phyloP scores from a whole-genome alignment of 1,140 invertebrate genomes.

The Oedothorax gibbosus region DNA sequence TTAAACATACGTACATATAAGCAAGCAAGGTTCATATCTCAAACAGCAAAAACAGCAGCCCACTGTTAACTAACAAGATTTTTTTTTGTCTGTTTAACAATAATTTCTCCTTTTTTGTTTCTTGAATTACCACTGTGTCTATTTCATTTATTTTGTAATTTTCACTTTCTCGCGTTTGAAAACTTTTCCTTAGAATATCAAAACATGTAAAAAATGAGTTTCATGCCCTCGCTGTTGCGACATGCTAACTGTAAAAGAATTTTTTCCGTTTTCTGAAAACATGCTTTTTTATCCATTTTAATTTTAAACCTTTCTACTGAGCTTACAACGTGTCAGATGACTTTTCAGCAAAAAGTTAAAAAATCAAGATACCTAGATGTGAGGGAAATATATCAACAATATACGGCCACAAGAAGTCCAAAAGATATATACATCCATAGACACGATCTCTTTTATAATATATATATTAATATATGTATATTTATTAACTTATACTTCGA shows the following conservation, averaged over 20 bases:
- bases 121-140: slow-evolving; percentile 20
- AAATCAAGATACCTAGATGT: slow-evolving; percentile 44
- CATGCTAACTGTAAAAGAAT: slow-evolving; percentile 52
- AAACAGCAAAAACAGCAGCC: slow-evolving; percentile 57
- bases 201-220: slow-evolving; percentile 59
- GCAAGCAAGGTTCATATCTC: slow-evolving; percentile 56
- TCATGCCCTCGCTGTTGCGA: slow-evolving; percentile 37
- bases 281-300: slow-evolving; percentile 15
- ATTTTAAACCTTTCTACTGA: slow-evolving; percentile 32
- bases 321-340: slow-evolving; percentile 38
- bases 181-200: slow-evolving; percentile 54
- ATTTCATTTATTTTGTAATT: slow-evolving; percentile 13
- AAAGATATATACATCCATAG: slow-evolving; percentile 57
- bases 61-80: slow-evolving; percentile 58
- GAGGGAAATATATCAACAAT: slow-evolving; percentile 53
- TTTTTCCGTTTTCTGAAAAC: slow-evolving; percentile 46
- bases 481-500: slow-evolving; percentile 50
- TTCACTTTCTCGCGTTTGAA: slow-evolving; percentile 27
- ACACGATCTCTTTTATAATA: slow-evolving; percentile 47
- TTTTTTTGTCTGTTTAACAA: slow-evolving; percentile 37
- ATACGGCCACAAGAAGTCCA: slow-evolving; percentile 56
- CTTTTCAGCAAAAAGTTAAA: slow-evolving; percentile 46
- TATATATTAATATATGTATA: slow-evolving; percentile 51
- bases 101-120: slow-evolving; percentile 34
- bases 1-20: slow-evolving; percentile 54